phyloP scores from a whole-genome alignment of 1,140 invertebrate species.

The Parapsyche elsis region DNA sequence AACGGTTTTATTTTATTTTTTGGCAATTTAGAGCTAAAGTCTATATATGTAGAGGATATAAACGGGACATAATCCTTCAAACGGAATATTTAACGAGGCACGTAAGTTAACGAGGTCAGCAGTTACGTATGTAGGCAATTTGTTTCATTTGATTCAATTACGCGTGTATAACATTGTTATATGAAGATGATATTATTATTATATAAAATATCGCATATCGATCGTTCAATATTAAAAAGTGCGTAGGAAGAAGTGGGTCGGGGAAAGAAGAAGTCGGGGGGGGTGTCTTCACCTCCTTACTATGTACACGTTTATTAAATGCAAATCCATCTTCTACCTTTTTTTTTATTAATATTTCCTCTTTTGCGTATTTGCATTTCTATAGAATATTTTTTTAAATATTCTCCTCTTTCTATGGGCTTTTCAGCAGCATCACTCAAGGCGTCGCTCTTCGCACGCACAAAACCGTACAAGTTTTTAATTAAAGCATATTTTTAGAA shows the following conservation, averaged over 20 bases:
- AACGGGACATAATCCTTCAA: constrained; percentile 27
- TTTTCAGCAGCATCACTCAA: not conserved
- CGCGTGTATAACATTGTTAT: not conserved
- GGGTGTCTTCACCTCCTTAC: constrained; percentile 7
- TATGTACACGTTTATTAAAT: constrained; percentile 29
- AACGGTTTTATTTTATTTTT: not conserved
- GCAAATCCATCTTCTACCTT: constrained; percentile 23
- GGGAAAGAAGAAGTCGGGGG: not conserved
- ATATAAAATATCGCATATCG: not conserved
- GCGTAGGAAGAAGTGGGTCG: not conserved
- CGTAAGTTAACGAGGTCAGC: constrained; percentile 1
- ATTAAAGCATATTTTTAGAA: not conserved
- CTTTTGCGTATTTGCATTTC: constrained; percentile 23
- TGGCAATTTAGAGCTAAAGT: constrained; percentile 11
- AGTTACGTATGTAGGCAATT: not conserved
- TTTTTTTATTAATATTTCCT: constrained; percentile 33
- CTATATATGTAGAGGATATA: not conserved
- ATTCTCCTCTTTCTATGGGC: not conserved
- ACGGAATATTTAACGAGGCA: constrained; percentile 14
- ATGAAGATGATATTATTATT: not conserved
- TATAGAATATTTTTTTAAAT: constrained; percentile 23
- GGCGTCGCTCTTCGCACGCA: not conserved
- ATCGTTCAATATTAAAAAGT: not conserved
- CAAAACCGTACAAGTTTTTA: not conserved
- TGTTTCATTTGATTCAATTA: not conserved